Conservation (phyloP, 2,888 invertebrate species). For the Pyrochroa serraticornis region DNA sequence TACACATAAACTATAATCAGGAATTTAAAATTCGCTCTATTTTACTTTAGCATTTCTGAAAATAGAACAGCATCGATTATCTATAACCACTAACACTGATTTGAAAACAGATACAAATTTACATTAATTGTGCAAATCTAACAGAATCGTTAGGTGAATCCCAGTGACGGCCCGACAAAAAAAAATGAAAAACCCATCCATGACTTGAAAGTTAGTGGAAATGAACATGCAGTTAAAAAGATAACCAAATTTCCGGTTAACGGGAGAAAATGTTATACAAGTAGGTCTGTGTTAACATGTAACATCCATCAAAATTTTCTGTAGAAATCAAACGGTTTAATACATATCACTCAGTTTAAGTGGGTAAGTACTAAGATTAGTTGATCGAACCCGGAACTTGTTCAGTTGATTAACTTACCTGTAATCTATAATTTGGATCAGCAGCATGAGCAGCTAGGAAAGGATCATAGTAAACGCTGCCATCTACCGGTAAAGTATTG, state of each 20-base stretch:
- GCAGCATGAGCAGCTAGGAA: slow-evolving; percentile 89
- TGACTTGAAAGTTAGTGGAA: too few species aligned
- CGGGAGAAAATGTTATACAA: not conserved
- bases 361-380: too few species aligned
- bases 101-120: too few species aligned
- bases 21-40: too few species aligned
- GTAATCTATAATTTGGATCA: slow-evolving; percentile 88
- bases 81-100: too few species aligned
- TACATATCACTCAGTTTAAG: not conserved
- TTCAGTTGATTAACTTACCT: slow-evolving; percentile 66
- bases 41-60: too few species aligned
- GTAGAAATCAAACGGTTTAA: not conserved
- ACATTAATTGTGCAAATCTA: too few species aligned
- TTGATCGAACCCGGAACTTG: too few species aligned
- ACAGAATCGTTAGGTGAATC: too few species aligned
- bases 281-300: not conserved
- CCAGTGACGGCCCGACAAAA: not conserved
- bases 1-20: too few species aligned
- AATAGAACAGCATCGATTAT: too few species aligned
- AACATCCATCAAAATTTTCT: not conserved
- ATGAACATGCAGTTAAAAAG: not conserved
- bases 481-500: slow-evolving; percentile 58
- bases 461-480: slow-evolving; percentile 94
- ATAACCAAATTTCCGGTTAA: not conserved
- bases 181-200: not conserved